phyloP scores from a whole-genome alignment of 2,888 invertebrate genomes.

The Clanis bilineata region DNA sequence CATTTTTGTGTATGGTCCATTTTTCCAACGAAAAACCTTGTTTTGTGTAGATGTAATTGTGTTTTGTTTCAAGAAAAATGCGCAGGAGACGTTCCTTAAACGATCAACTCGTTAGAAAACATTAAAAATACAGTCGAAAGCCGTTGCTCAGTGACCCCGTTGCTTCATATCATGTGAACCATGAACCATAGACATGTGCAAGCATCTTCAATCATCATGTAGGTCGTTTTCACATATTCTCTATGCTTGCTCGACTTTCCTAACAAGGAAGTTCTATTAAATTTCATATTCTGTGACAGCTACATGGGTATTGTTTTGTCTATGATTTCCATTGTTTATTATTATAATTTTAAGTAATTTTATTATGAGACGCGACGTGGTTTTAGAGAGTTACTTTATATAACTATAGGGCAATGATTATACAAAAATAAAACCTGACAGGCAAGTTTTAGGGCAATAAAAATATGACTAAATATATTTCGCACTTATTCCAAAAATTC shows the following conservation, averaged over 20 bases:
- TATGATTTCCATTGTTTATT: not conserved
- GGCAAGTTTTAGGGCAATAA: too few relatives aligned
- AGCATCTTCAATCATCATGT: conserved; percentile 27
- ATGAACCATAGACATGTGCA: conserved; percentile 48
- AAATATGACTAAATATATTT: too few relatives aligned
- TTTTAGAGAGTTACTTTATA: not conserved
- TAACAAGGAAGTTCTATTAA: conserved; percentile 3
- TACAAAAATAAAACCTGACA: too few relatives aligned
- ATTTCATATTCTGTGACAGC: not conserved
- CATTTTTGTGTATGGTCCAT: too few relatives aligned
- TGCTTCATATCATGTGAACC: conserved; percentile 44
- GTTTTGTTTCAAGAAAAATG: too few relatives aligned
- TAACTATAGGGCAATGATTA: not conserved
- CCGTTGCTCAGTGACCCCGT: conserved; percentile 46
- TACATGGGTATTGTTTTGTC: conserved; percentile 13
- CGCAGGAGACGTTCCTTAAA: too few relatives aligned
- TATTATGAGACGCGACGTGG: not conserved
- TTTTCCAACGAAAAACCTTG: too few relatives aligned
- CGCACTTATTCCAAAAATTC: too few relatives aligned
- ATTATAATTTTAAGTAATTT: not conserved
- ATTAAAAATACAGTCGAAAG: conserved; percentile 54
- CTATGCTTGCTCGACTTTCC: conserved; percentile 10
- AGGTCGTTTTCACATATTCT: conserved; percentile 28
- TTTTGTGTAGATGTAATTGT: too few relatives aligned
- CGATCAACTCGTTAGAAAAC: conserved; percentile 43